These are phyloP conservation scores for Antedon bifida DNA, from an alignment of 35 echinoderm and acorn worm species.

Conservation along the genomic window DNA sequence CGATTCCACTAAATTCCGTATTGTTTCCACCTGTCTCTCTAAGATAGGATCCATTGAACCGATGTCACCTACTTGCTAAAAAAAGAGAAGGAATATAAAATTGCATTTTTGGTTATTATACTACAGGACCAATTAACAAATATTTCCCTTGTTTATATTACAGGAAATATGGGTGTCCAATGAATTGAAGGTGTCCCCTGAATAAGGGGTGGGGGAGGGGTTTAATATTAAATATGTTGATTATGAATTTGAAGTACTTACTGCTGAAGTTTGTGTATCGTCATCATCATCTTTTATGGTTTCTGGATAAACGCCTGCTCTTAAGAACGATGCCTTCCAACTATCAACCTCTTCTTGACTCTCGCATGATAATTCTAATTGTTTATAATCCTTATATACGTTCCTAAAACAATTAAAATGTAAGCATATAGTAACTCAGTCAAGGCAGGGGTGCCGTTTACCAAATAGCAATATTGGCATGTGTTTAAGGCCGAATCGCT, in stretches of 20 bases:
- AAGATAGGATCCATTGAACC: slow-evolving; percentile 94
- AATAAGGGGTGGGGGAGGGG: no score
- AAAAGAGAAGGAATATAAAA: not conserved
- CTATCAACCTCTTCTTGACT: slow-evolving; percentile 60
- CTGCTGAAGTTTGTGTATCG: not conserved
- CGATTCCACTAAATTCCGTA: slow-evolving; percentile 91
- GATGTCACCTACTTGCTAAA: not conserved
- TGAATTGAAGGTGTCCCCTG: no score
- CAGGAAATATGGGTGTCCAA: no score
- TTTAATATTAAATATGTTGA: no score
- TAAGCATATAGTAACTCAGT: no score
- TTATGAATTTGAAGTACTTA: not conserved
- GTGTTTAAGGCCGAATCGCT: no score
- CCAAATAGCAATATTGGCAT: no score
- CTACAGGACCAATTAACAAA: no score
- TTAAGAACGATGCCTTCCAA: slow-evolving; percentile 98
- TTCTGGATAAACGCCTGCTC: slow-evolving; percentile 94
- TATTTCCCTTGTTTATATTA: no score
- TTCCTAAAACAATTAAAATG: slow-evolving; percentile 30
- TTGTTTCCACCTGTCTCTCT: slow-evolving; percentile 94
- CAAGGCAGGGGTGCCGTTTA: no score
- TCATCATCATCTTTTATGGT: slow-evolving; percentile 54
- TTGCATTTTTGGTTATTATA: no score
- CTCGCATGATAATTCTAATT: slow-evolving; percentile 66
- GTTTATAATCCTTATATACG: slow-evolving; percentile 94